Evolutionary conservation across 2,888 invertebrate species (phyloP).

Genomic region (Corythucha ciliata): DNA sequence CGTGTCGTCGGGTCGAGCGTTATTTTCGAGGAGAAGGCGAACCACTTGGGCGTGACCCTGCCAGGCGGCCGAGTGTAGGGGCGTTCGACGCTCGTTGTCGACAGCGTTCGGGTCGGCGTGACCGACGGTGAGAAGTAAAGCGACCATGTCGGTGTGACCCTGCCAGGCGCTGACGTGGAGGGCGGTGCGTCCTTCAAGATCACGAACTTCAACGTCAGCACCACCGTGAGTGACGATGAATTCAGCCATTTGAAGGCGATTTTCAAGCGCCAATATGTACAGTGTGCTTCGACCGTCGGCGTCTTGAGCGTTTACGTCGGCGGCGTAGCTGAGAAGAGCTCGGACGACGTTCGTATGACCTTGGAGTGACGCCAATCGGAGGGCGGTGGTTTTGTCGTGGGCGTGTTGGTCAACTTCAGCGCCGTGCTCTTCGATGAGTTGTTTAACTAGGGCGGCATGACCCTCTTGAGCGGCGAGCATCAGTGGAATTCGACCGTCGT

Average conservation of each 20-base stretch:
- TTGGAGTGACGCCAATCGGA: constrained; percentile 71
- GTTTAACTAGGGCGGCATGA: constrained; percentile 57
- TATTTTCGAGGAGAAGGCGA: constrained; percentile 64
- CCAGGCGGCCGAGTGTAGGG: constrained; percentile 92
- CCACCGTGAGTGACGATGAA: constrained; percentile 65
- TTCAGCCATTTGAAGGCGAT: constrained; percentile 71
- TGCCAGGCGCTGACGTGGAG: constrained; percentile 89
- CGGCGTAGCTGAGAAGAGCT: constrained; percentile 59
- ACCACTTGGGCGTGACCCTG: constrained; percentile 84
- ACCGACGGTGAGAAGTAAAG: constrained; percentile 68
- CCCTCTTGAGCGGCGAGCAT: constrained; percentile 86
- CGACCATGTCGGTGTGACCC: constrained; percentile 88
- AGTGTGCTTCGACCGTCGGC: constrained; percentile 86
- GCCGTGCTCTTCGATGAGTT: constrained; percentile 61
- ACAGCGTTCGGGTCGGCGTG: constrained; percentile 79
- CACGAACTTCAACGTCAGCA: constrained; percentile 76
- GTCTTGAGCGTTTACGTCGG: constrained; percentile 80
- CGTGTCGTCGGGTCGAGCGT: constrained; percentile 76
- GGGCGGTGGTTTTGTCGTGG: constrained; percentile 82
- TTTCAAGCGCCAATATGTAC: constrained; percentile 83
- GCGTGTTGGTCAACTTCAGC: constrained; percentile 76
- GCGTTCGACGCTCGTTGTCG: constrained; percentile 78
- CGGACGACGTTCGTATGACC: constrained; percentile 73
- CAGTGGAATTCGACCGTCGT: constrained; percentile 79
- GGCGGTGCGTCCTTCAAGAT: constrained; percentile 84